Conservation (phyloP, 1,140 invertebrate species). For the Cheumatopsyche charites region DNA sequence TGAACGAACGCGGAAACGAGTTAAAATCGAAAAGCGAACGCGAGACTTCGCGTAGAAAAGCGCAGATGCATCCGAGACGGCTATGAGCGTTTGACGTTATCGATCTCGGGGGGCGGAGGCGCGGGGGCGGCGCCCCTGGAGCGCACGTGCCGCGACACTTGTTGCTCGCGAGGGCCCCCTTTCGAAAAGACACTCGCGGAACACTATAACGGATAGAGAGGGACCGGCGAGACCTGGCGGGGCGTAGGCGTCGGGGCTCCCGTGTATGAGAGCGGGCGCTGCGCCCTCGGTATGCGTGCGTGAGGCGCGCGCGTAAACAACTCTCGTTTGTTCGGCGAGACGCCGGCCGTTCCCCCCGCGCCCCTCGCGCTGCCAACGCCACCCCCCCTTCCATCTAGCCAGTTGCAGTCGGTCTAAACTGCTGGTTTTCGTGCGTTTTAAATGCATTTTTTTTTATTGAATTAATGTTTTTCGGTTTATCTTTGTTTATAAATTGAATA, state of each 20-base stretch:
- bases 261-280: slow-evolving; percentile 26
- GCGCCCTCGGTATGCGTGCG: slow-evolving; percentile 8
- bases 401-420: no score
- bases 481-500: no score
- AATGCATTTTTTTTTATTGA: no score
- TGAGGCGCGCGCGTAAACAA: slow-evolving; percentile 5
- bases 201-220: background rate
- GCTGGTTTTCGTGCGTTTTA: no score
- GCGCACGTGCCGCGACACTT: slow-evolving; percentile 22
- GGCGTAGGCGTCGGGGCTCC: background rate
- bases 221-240: slow-evolving; percentile 4
- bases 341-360: background rate
- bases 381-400: background rate
- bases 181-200: background rate
- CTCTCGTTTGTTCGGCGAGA: background rate
- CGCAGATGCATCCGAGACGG: background rate
- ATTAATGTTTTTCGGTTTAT: no score
- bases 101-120: slow-evolving; percentile 6
- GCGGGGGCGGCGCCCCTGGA: slow-evolving; percentile 2
- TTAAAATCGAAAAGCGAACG: no score
- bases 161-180: slow-evolving; percentile 44
- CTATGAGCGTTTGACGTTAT: background rate
- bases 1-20: no score
- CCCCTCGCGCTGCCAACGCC: background rate
- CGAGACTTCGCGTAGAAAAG: no score